Evolutionary conservation across 2,113 vertebrate genomes (phyloP).

Genomic region (Actenoides lindsayi): DNA sequence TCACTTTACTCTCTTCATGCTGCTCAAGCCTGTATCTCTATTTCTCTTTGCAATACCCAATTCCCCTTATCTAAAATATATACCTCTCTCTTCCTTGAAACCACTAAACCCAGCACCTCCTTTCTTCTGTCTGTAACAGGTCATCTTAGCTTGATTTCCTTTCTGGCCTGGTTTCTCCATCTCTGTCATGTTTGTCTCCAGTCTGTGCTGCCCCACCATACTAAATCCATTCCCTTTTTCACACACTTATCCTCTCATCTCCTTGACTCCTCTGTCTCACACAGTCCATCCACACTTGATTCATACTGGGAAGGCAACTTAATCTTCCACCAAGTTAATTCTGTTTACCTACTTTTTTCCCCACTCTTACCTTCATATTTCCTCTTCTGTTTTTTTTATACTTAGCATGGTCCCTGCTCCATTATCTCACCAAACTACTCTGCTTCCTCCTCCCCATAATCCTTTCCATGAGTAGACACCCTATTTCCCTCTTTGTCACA

Average conservation of each 20-base stretch:
- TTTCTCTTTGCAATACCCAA: background rate
- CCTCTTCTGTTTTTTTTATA: background rate
- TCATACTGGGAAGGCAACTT: background rate
- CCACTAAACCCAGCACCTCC: background rate
- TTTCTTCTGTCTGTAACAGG: background rate
- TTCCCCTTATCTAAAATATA: background rate
- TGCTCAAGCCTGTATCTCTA: background rate
- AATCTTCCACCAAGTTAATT: background rate
- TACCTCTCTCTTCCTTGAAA: background rate
- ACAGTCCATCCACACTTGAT: background rate
- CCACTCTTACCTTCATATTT: background rate
- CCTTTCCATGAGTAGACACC: background rate
- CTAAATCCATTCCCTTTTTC: background rate
- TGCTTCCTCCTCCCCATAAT: background rate
- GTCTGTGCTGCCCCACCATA: background rate
- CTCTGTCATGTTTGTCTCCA: background rate
- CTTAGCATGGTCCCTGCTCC: background rate
- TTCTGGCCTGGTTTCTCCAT: background rate
- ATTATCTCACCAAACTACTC: background rate
- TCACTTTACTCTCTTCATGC: background rate
- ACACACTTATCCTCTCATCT: background rate
- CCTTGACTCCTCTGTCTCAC: background rate
- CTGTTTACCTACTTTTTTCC: background rate
- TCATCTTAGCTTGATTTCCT: background rate
- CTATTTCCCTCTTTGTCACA: rapidly evolving